Evolutionary conservation across 2,113 vertebrate species (phyloP), one percentile per base, ranked within the genome.

Genomic region (Oxygymnocypris stewartii): DNA sequence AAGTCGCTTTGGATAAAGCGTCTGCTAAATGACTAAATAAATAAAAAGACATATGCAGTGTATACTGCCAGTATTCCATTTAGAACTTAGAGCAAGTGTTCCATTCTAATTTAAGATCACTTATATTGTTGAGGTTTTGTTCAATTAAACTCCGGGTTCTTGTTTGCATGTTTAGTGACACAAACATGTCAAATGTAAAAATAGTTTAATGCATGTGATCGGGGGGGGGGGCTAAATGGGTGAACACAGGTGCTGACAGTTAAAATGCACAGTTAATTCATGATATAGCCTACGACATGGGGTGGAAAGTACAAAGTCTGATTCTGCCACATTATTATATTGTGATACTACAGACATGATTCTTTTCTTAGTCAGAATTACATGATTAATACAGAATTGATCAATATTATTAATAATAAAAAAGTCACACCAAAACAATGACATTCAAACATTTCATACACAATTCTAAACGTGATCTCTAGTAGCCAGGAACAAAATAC

Each of bases 311-410:
- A 93, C 87, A 95, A 95, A 94, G 94, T 93, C 94, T 93, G 89
- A 90, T 93, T 93, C 93, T 92, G 93, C 91, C 92, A 92, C 91
- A 93, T 92, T 92, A 94, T 94, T 93, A 92, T 93, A 94, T 90
- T 93, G 92, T 93, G 88, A 88, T 74, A 37, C 47, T 42, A 57
- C 49, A 93, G 84, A 92, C 90, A 87, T 88, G 91, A 77, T 87
- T 94, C 84, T 83, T 90, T 91, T 87, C 91, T 92, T 91, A 86
- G 85, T 92, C 91, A 91, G 93, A 92, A 28, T 86, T 44, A 94
- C 84, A 92, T 90, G 90, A 94, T 94, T 94, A 94, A 92, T 94
- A 93, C 93, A 94, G 94, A 93, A 95, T 94, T 84, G 1, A 84
- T 40, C 28, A 74, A 57, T 74, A 84, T 84, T 74, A 71, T 90